Conservation (phyloP, 92 coral and sea anemone genomes). For the Plumapathes pennacea region DNA sequence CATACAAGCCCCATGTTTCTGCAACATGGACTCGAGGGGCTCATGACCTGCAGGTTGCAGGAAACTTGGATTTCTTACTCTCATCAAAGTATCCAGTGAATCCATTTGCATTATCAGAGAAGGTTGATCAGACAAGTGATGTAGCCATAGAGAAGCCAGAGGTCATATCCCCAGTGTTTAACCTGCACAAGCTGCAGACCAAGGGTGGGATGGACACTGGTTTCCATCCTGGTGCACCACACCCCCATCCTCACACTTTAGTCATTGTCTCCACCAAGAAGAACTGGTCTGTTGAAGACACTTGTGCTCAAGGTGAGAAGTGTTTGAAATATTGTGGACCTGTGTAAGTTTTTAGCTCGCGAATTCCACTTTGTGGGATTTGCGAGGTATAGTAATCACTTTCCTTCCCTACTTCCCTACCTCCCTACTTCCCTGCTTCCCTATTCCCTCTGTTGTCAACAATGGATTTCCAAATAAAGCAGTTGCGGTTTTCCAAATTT, state of each 20-base stretch:
- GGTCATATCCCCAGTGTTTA: constrained; percentile 87
- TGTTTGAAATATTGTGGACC: too few species aligned
- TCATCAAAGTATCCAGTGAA: constrained; percentile 66
- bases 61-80: constrained; percentile 75
- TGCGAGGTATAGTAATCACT: too few species aligned
- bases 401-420: too few species aligned
- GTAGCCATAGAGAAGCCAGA: constrained; percentile 55
- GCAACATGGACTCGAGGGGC: constrained; percentile 72
- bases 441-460: too few species aligned
- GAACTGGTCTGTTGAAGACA: constrained; percentile 73
- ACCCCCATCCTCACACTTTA: constrained; percentile 78
- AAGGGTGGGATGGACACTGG: constrained; percentile 71
- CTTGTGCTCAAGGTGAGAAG: constrained; percentile 94
- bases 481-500: too few species aligned
- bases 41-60: constrained; percentile 59
- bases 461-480: too few species aligned
- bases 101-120: constrained; percentile 49
- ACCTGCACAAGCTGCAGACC: constrained; percentile 63
- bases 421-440: too few species aligned
- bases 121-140: constrained; percentile 49
- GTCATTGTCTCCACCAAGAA: constrained; percentile 69
- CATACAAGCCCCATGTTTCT: constrained; percentile 78
- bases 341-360: too few species aligned
- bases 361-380: too few species aligned
- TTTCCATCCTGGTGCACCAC: constrained; percentile 67